Base-by-base conservation (phyloP, 2,888 invertebrate species). In the Caenorhabditis sp. region DNA sequence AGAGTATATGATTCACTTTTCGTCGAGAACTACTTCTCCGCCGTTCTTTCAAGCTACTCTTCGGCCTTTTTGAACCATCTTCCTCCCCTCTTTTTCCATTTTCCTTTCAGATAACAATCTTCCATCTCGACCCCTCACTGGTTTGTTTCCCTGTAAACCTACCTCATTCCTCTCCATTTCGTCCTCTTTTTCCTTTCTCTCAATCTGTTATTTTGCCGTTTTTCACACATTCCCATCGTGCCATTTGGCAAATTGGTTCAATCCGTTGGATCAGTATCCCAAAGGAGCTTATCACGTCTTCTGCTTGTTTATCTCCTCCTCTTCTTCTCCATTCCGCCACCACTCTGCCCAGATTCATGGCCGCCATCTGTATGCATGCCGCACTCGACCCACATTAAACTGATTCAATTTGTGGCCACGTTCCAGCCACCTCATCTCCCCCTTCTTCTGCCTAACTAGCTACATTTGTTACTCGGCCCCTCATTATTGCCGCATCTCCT, bases 371-470 rank as follows among this genome's bases (percentile, higher is more conserved):
- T 44, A 26, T 61, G n/a, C 26, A 22, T 61, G 44, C 50, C 53
- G 51, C 74, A 76, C 76, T 76, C 76, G 76, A 76, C 76, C 76
- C 76, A 76, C 76, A 76, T 76, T 76, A 76, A 76, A 67, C 76
- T 76, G 76, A 76, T 76, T 76, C 76, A 76, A 76, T 76, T 76
- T 76, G 76, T 51, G 26, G 13, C n/a, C 53, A 62, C 44, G 67
- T 74, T 74, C 74, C 74, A 74, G 65, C 67, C 65, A 67, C 60
- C 67, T 67, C 62, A 37, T 64, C 62, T n/a, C n/a, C 40, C 40
- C 9, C 32, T 56, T 32, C 32, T 18, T 64, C 56, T 67, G 60
- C 65, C 58, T 76, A 76, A 76, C 76, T 76, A 76, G 76, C 76
- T 76, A 76, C 76, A 76, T 76, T 76, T 67, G 76, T 76, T 76